Evolutionary conservation across 2,113 vertebrate species (phyloP), one percentile per base, ranked within the genome.

Genomic region (Podilymbus podiceps): DNA sequence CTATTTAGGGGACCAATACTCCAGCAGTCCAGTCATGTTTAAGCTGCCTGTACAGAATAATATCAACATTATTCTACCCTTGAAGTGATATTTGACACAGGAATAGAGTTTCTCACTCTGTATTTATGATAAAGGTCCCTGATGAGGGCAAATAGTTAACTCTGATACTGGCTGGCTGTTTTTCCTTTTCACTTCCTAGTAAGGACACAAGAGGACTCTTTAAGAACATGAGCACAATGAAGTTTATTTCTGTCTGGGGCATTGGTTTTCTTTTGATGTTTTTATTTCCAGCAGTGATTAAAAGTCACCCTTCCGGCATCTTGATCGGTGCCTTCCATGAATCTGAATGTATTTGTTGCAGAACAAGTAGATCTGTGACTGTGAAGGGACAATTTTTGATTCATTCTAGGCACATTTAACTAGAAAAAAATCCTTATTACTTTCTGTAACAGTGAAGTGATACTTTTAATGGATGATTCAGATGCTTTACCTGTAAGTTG

Each of bases 241-340:
- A 81, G 31, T 89, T 91, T 93, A 88, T 95, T 93, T 95, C 86
- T 89, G 50, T 89, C 90, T 75, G 52, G 50, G 47, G 59, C 49
- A 38, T 25, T 79, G 56, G n/a, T 62, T 93, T 95, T 91, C 75
- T 92, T 95, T 96, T 90, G 74, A 89, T 86, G 64, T 88, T 91
- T 60, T 78, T 94, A 8, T 85, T 86, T 95, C 31, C 18, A 79
- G 47, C 44, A 79, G 46, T 95, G 79, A 96, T 93, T 95, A 94
- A 69, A 90, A 96, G 84, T 84, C 53, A 53, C 38, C 46, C 68
- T 85, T 85, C 71, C 14, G 28, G 72, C 68, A 84, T 33, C 73
- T 68, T 76, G 90, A 50, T 95, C 64, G 24, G 30, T 83, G 49
- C 27, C 31, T 88, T 19, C 64, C 46, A 5, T 12, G 58, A 50